Evolutionary conservation across 2,797 vertebrate species (phyloP).

Genomic region (Kryptolebias ocellatus): DNA sequence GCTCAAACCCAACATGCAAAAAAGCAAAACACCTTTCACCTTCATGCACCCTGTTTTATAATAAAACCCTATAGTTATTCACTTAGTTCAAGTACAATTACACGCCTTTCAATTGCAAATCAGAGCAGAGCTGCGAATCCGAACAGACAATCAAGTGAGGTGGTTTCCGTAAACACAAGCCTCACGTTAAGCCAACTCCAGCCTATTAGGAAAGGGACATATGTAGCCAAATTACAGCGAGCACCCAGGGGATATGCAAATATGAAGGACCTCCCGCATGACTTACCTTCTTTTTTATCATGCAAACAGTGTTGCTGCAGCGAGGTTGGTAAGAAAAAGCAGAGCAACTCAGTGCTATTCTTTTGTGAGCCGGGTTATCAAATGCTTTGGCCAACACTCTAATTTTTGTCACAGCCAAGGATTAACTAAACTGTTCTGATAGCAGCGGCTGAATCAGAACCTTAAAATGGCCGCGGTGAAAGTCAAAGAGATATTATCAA

Average conservation of each 20-base stretch:
- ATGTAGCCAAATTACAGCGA: slow-evolving; percentile 82
- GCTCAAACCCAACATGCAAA: slow-evolving; percentile 17
- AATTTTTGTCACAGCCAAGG: slow-evolving; percentile 58
- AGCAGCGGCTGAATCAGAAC: slow-evolving; percentile 55
- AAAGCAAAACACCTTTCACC: slow-evolving; percentile 42
- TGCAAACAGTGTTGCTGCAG: slow-evolving; percentile 77
- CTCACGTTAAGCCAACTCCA: slow-evolving; percentile 68
- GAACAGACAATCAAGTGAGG: slow-evolving; percentile 75
- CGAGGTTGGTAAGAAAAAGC: slow-evolving; percentile 66
- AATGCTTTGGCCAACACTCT: slow-evolving; percentile 34
- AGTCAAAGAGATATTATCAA: slow-evolving; percentile 7
- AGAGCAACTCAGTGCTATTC: slow-evolving; percentile 33
- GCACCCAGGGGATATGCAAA: slow-evolving; percentile 81
- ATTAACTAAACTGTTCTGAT: slow-evolving; percentile 69
- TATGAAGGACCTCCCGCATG: slow-evolving; percentile 74
- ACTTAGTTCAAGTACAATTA: slow-evolving; percentile 82
- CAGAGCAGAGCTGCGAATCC: slow-evolving; percentile 67
- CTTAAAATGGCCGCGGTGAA: slow-evolving; percentile 47
- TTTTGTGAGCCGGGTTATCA: slow-evolving; percentile 49
- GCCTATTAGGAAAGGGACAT: slow-evolving; percentile 80
- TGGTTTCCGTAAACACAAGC: slow-evolving; percentile 72
- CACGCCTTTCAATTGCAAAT: slow-evolving; percentile 85
- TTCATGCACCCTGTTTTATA: slow-evolving; percentile 40
- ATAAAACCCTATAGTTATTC: slow-evolving; percentile 75
- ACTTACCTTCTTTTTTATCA: slow-evolving; percentile 79